phyloP scores from a whole-genome alignment of 2,888 invertebrate genomes.

The Drosophila differens region DNA sequence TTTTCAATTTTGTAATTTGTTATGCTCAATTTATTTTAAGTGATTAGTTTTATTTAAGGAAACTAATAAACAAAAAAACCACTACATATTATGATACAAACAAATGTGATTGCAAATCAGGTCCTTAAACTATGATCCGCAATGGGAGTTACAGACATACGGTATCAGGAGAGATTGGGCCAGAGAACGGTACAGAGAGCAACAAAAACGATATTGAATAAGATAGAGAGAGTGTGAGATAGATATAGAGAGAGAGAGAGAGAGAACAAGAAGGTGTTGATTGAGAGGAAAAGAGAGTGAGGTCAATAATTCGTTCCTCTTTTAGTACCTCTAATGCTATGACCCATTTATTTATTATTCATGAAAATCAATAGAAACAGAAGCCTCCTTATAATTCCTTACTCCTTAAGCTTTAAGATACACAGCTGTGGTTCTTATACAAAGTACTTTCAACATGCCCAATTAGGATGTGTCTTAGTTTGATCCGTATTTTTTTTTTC shows the following conservation, averaged over 20 bases:
- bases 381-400: too few relatives aligned
- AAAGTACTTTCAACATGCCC: background rate
- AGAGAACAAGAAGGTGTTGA: background rate
- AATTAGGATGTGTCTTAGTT: background rate
- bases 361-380: too few relatives aligned
- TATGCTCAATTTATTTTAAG: background rate
- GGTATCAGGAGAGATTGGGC: background rate
- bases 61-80: background rate
- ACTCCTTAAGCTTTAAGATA: background rate
- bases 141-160: background rate
- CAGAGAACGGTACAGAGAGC: background rate
- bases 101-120: background rate
- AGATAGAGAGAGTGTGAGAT: background rate
- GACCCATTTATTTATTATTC: conserved; percentile 1
- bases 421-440: background rate
- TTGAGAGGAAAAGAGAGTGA: background rate
- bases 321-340: background rate
- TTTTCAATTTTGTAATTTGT: background rate
- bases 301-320: background rate
- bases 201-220: background rate
- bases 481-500: background rate
- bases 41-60: background rate
- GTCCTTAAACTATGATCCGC: background rate
- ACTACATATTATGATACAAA: background rate
- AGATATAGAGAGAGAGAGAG: background rate